These are phyloP conservation scores for Pachypanchax playfairii DNA, from an alignment of 2,113 vertebrate genomes.

Conservation along the genomic window DNA sequence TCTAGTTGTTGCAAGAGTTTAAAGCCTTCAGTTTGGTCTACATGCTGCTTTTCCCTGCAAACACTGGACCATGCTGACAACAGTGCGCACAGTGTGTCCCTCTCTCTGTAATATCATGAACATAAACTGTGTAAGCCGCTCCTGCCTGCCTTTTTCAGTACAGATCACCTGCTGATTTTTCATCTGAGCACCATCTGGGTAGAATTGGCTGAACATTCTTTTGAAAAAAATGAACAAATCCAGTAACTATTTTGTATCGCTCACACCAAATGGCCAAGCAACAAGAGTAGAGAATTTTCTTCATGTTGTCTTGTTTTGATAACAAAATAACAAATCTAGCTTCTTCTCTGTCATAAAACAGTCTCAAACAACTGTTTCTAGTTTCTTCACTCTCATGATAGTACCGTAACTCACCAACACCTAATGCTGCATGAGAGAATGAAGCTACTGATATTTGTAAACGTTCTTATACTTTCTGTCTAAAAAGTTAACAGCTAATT, in stretches of 20 bases:
- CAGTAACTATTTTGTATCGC: too few species aligned
- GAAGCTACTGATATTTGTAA: too few species aligned
- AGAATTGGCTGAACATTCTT: background rate
- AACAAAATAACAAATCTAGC: too few species aligned
- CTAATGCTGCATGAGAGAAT: too few species aligned
- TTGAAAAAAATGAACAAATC: background rate
- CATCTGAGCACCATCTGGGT: background rate
- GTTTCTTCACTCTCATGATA: too few species aligned
- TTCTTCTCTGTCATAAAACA: too few species aligned
- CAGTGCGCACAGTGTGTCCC: background rate
- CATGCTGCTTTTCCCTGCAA: background rate
- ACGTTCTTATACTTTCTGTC: too few species aligned
- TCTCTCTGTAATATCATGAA: background rate
- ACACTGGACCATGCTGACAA: background rate
- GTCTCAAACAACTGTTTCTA: too few species aligned
- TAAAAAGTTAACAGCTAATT: too few species aligned
- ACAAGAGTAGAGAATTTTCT: background rate
- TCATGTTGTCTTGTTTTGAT: too few species aligned
- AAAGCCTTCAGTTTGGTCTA: background rate
- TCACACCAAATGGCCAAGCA: background rate
- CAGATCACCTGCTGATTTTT: background rate
- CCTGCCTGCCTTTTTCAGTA: background rate
- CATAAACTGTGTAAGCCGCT: background rate
- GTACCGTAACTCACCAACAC: too few species aligned
- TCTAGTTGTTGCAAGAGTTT: background rate